phyloP scores from a whole-genome alignment of 2,797 vertebrate genomes.

The Remorina albescens region DNA sequence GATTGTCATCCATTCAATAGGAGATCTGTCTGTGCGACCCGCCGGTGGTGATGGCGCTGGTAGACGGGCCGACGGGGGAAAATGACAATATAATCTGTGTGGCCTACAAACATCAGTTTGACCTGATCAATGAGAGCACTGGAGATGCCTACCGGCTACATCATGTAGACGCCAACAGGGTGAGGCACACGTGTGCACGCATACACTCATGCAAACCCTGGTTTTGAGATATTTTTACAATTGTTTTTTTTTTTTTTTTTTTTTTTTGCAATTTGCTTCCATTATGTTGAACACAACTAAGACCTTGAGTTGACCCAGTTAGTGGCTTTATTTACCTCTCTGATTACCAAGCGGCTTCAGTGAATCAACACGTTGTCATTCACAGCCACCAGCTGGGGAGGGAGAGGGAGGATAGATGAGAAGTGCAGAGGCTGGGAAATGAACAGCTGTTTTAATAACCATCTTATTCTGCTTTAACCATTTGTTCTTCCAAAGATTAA shows the following conservation, averaged over 20 bases:
- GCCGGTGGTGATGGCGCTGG: slow-evolving; percentile 93
- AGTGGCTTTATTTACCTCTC: slow-evolving; percentile 47
- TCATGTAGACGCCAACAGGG: slow-evolving; percentile 94
- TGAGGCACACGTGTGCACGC: slow-evolving; percentile 67
- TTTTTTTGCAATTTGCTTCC: neutral
- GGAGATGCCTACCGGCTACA: slow-evolving; percentile 94
- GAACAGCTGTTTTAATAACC: slow-evolving; percentile 54
- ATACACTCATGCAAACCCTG: neutral
- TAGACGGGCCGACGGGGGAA: slow-evolving; percentile 95
- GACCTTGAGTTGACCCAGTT: slow-evolving; percentile 12
- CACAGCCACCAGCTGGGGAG: slow-evolving; percentile 40
- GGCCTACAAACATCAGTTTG: slow-evolving; percentile 97
- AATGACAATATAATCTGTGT: slow-evolving; percentile 99
- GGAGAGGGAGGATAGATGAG: slow-evolving; percentile 13
- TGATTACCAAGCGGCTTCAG: slow-evolving; percentile 41
- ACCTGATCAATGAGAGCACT: slow-evolving; percentile 97
- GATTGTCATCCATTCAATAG: slow-evolving; percentile 69
- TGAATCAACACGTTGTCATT: slow-evolving; percentile 56
- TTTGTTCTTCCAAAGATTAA: slow-evolving; percentile 8
- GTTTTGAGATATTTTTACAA: neutral
- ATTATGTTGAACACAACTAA: slow-evolving; percentile 12
- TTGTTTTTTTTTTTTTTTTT: neutral
- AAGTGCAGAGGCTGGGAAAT: slow-evolving; percentile 19
- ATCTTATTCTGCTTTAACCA: slow-evolving; percentile 11
- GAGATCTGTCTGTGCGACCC: slow-evolving; percentile 97